A percentile compares a stretch with the other conserved stretches of the same genome.
phyloP scores from a whole-genome alignment of 2,797 vertebrate species.

The Columba guinea region DNA sequence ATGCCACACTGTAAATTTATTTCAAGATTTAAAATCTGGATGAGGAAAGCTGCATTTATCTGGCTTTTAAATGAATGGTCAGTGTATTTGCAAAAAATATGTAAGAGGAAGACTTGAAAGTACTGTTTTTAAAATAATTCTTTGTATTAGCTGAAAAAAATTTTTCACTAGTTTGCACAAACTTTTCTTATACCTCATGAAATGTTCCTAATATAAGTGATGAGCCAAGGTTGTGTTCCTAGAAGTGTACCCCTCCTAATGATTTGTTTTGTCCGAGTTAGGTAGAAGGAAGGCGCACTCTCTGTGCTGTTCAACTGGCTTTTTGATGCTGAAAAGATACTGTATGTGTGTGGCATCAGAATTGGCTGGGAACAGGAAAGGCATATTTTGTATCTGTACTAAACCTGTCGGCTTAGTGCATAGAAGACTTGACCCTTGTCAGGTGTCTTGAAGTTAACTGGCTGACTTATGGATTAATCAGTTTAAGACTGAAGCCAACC shows the following conservation, averaged over 20 bases:
- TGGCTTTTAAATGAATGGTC: neutral
- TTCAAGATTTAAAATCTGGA: neutral
- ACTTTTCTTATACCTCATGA: neutral
- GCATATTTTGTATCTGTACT: slow-evolving; percentile 59
- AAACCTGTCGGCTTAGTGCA: slow-evolving; percentile 63
- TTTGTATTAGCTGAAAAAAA: neutral
- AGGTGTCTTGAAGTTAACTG: slow-evolving; percentile 65
- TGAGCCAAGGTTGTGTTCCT: neutral
- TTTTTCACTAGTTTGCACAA: neutral
- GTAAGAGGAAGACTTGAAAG: neutral
- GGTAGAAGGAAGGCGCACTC: neutral
- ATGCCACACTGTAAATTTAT: neutral
- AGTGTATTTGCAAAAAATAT: neutral
- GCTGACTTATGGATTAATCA: slow-evolving; percentile 56
- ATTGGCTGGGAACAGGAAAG: slow-evolving; percentile 69
- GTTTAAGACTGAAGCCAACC: slow-evolving; percentile 37
- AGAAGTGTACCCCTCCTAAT: neutral
- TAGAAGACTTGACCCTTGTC: slow-evolving; percentile 67
- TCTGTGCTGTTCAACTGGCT: neutral
- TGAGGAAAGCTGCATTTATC: neutral
- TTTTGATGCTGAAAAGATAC: neutral
- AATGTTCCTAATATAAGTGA: neutral
- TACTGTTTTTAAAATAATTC: neutral
- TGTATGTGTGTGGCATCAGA: slow-evolving; percentile 56
- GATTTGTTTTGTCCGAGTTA: neutral